These are phyloP conservation scores for Crotalus horridus DNA, from an alignment of 2,113 vertebrate genomes.

Conservation along the genomic window DNA sequence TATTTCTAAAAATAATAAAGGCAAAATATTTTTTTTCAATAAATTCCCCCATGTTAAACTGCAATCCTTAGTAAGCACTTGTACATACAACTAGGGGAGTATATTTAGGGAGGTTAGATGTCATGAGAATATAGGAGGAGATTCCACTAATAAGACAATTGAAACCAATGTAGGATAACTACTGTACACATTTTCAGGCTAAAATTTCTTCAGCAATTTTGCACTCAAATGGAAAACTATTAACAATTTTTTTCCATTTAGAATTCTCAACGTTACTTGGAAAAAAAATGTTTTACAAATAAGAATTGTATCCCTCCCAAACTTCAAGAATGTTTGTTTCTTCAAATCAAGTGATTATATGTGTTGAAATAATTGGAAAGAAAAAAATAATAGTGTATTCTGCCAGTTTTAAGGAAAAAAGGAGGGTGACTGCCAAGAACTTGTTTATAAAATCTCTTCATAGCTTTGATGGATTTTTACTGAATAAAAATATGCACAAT, in stretches of 20 bases:
- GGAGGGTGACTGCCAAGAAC: constrained; percentile 1
- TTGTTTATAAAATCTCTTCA: background rate
- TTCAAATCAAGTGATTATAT: constrained; percentile 32
- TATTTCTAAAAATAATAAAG: background rate
- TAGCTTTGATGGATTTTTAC: background rate
- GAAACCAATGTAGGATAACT: background rate
- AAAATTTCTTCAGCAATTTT: background rate
- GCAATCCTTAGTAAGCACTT: background rate
- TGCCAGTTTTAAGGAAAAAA: constrained; percentile 17
- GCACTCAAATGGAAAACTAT: background rate
- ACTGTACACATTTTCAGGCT: background rate
- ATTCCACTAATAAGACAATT: background rate
- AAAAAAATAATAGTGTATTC: background rate
- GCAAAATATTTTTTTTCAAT: background rate
- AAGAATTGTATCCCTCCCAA: background rate
- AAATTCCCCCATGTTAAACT: background rate
- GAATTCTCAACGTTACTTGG: background rate
- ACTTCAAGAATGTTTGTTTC: constrained; percentile 6
- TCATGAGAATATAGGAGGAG: background rate
- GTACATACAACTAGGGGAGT: background rate
- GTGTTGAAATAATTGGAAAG: constrained; percentile 28
- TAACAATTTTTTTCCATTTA: background rate
- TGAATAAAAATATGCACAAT: background rate
- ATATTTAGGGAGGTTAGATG: background rate
- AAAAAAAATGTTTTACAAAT: background rate